Evolutionary conservation across 2,797 vertebrate genomes (phyloP), one percentile per base, ranked within the genome.

Genomic region (Eutrigla gurnardus): DNA sequence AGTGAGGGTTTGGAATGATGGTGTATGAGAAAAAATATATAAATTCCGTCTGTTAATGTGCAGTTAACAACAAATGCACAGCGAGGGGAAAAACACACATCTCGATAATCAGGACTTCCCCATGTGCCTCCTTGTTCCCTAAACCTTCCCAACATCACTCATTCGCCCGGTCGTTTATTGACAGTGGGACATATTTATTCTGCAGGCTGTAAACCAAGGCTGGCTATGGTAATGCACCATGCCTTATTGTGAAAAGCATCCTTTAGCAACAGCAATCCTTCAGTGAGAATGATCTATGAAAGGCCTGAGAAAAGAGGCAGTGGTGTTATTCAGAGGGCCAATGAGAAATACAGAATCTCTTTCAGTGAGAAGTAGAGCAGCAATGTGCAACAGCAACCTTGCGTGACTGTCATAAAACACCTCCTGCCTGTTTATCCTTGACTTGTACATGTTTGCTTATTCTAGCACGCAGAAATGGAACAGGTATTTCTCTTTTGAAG

Each of bases 21-120:
- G 57, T 4, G 11, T 54, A 73, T 76, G 71, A 80, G 69, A 81
- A 71, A 73, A 25, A 25, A 25, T 25, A 25, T 25, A 25, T 65
- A 63, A 42, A 47, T 43, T 13, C 62, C 14, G 70, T 81, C 70
- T 72, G 78, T 89, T 78, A 84, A 88, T 71, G 70, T 79, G 71
- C 64, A 74, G 66, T 65, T 75, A 71, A 80, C 70, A 74, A 89
- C 66, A 49, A 87, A 91, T 85, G 72, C 42, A 61, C 52, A 52
- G 53, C 5, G n/a, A 46, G 59, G 57, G 42, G 32, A 46, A 54
- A 58, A 81, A 68, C 10, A 4, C 50, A 59, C 60, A 65, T 33
- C 69, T 78, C 61, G 7, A 65, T 76, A 80, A 80, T 70, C 69
- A 70, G 61, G 73, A 73, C 65, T 54, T 54, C 18, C 45, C 36